phyloP scores from a whole-genome alignment of 2,113 vertebrate genomes.

The Muntiacus reevesi region DNA sequence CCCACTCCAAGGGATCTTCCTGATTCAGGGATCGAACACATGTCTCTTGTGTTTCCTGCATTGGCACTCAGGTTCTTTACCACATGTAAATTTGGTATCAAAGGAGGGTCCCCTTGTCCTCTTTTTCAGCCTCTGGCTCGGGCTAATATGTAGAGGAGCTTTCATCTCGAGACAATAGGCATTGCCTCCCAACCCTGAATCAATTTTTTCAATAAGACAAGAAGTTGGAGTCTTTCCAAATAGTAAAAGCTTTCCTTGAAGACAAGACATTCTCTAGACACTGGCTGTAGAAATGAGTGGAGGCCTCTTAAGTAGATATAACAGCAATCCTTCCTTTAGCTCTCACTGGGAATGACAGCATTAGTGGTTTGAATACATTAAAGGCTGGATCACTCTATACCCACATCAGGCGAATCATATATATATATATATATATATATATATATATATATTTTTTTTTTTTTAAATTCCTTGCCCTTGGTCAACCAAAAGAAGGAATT shows the following conservation, averaged over 20 bases:
- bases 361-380: slow-evolving; percentile 39
- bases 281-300: not conserved
- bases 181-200: not conserved
- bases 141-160: not conserved
- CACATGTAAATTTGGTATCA: not conserved
- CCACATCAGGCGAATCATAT: not conserved
- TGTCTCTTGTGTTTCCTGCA: not conserved
- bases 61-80: not conserved
- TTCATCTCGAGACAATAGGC: not conserved
- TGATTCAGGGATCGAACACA: not conserved
- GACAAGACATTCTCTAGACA: slow-evolving; percentile 41
- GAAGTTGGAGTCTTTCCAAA: slow-evolving; percentile 40
- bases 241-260: slow-evolving; percentile 61
- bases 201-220: not conserved
- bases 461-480: slow-evolving; percentile 37
- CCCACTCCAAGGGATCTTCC: not conserved
- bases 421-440: not conserved
- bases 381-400: not conserved
- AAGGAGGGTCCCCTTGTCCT: not conserved
- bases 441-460: not conserved
- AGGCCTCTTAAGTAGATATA: slow-evolving; percentile 31
- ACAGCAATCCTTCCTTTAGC: not conserved
- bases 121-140: not conserved
- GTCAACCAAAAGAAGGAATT: slow-evolving; percentile 21
- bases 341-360: not conserved